Evolutionary conservation across 2,888 invertebrate genomes (phyloP).

Genomic region (Drosophila differens): DNA sequence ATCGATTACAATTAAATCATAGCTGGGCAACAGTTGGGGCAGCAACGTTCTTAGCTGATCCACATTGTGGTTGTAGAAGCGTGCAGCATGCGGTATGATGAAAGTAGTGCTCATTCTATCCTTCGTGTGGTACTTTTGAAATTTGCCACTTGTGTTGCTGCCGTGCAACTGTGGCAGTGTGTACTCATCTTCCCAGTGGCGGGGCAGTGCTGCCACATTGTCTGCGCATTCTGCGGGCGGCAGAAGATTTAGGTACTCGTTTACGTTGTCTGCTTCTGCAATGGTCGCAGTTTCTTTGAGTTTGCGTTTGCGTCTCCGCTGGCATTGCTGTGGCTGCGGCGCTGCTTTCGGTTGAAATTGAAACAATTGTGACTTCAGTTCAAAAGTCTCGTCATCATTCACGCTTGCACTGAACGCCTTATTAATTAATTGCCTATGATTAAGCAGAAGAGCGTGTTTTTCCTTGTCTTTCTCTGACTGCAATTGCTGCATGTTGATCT

Average conservation of each 20-base stretch:
- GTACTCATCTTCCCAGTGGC: conserved; percentile 78
- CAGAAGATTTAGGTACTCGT: conserved; percentile 44
- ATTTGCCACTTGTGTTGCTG: conserved; percentile 86
- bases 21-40: conserved; percentile 86
- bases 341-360: conserved; percentile 56
- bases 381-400: conserved; percentile 24
- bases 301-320: conserved; percentile 51
- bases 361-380: conserved; percentile 72
- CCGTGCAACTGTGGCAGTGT: conserved; percentile 86
- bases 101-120: conserved; percentile 65
- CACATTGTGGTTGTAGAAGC: conserved; percentile 90
- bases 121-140: conserved; percentile 86
- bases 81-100: conserved; percentile 89
- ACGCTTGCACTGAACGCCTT: conserved; percentile 47
- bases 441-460: conserved; percentile 65
- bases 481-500: conserved; percentile 63
- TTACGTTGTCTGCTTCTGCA: conserved; percentile 25
- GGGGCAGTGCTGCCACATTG: conserved; percentile 26
- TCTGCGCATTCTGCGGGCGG: conserved; percentile 21
- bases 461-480: conserved; percentile 22
- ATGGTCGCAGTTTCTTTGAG: neutral
- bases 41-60: conserved; percentile 87
- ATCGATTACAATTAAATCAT: conserved; percentile 94
- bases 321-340: neutral
- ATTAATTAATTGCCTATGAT: conserved; percentile 77